Evolutionary conservation across 2,797 vertebrate species (phyloP).

Genomic region (Hafferia zeledoni): DNA sequence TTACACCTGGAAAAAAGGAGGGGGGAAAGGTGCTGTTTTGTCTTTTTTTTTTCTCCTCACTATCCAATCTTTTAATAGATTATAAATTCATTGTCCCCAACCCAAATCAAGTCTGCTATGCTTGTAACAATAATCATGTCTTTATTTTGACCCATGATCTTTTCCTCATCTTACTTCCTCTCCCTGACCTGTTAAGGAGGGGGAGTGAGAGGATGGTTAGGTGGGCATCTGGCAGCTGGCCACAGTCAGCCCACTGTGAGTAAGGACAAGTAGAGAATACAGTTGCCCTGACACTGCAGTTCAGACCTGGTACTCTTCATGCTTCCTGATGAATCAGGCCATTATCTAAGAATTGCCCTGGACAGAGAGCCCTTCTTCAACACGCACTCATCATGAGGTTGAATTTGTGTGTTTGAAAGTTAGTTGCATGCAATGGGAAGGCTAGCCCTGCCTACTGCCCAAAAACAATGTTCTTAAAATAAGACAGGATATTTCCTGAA

Average conservation of each 20-base stretch:
- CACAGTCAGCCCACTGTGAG: not conserved
- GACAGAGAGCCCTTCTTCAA: not conserved
- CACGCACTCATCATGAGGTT: not conserved
- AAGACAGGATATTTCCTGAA: not conserved
- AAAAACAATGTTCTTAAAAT: not conserved
- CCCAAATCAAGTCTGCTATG: fast-evolving
- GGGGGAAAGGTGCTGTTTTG: not conserved
- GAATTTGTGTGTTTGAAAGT: not conserved
- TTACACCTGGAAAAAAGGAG: not conserved
- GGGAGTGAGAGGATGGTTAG: not conserved
- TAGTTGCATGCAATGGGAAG: not conserved
- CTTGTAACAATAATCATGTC: not conserved
- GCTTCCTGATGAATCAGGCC: not conserved
- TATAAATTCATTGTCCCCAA: not conserved
- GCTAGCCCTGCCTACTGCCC: not conserved
- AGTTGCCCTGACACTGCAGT: not conserved
- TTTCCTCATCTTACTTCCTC: not conserved
- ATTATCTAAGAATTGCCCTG: not conserved
- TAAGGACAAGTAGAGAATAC: not conserved
- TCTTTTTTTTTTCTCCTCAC: not conserved
- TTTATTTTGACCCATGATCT: not conserved
- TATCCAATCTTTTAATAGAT: not conserved
- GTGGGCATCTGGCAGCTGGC: not conserved
- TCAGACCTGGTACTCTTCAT: not conserved
- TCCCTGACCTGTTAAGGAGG: not conserved